phyloP scores from a whole-genome alignment of 2,113 vertebrate species.

The Brachionichthys hirsutus region DNA sequence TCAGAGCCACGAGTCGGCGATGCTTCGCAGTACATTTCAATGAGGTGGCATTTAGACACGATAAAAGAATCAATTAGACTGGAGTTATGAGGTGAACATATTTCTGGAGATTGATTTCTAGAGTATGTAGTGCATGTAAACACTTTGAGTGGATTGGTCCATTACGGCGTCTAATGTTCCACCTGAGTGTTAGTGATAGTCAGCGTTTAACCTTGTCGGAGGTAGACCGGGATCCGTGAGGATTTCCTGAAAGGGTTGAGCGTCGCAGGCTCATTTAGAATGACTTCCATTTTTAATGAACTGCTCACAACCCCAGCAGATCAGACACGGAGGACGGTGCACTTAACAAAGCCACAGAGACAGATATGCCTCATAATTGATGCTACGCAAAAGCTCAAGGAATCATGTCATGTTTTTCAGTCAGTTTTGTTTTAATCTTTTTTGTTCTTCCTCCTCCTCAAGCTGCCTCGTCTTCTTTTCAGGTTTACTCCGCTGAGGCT shows the following conservation, averaged over 20 bases:
- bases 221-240: constrained; percentile 72
- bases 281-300: constrained; percentile 82
- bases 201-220: constrained; percentile 78
- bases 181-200: constrained; percentile 27
- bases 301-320: constrained; percentile 66
- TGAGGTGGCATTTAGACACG: no score
- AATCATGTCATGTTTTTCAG: constrained; percentile 32
- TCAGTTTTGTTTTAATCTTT: constrained; percentile 13
- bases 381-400: constrained; percentile 56
- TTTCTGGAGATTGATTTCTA: no score
- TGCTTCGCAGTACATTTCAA: no score
- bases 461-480: constrained; percentile 51
- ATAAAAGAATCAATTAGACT: no score
- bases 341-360: constrained; percentile 65
- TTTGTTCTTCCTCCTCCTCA: constrained; percentile 34
- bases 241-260: constrained; percentile 70
- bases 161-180: constrained; percentile 12
- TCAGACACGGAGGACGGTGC: constrained; percentile 65
- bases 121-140: no score
- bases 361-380: constrained; percentile 73
- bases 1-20: no score
- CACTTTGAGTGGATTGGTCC: neutral
- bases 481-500: constrained; percentile 16
- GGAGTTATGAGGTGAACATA: no score
- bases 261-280: constrained; percentile 74